phyloP scores from a whole-genome alignment of 2,113 vertebrate genomes.

The Butorides virescens region DNA sequence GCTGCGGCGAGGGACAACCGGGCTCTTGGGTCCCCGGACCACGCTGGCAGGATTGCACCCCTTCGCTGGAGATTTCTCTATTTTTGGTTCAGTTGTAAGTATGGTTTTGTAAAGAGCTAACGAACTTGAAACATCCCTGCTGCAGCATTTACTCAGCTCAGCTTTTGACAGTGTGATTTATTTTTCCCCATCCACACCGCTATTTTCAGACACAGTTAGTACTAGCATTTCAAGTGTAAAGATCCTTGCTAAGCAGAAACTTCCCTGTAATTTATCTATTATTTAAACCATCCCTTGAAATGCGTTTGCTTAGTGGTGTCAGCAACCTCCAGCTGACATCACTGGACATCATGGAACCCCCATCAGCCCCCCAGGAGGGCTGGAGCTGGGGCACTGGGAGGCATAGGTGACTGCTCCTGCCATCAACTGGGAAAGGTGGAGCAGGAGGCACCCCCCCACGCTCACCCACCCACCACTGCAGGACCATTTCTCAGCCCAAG shows the following conservation, averaged over 20 bases:
- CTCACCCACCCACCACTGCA: not conserved
- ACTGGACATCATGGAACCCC: not conserved
- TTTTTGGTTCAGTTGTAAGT: not conserved
- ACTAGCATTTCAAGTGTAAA: not conserved
- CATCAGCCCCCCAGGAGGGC: not conserved
- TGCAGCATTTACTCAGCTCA: not conserved
- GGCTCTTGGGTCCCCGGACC: not conserved
- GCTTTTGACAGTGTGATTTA: not conserved
- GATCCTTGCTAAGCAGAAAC: constrained; percentile 3
- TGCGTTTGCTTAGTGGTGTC: not conserved
- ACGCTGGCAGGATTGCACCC: not conserved
- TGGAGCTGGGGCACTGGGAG: not conserved
- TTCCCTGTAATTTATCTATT: not conserved
- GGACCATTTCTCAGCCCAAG: not conserved
- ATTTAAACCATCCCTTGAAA: not conserved
- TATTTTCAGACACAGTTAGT: not conserved
- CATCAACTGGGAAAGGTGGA: not conserved
- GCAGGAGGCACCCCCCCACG: not conserved
- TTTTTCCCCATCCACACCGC: not conserved
- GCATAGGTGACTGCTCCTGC: not conserved
- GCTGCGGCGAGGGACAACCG: not conserved
- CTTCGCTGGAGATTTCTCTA: not conserved
- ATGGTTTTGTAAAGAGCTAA: constrained; percentile 4
- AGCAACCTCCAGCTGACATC: not conserved
- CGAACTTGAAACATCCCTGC: not conserved